Evolutionary conservation across 2,113 vertebrate genomes (phyloP).

Genomic region (Ramphastos sulfuratus): DNA sequence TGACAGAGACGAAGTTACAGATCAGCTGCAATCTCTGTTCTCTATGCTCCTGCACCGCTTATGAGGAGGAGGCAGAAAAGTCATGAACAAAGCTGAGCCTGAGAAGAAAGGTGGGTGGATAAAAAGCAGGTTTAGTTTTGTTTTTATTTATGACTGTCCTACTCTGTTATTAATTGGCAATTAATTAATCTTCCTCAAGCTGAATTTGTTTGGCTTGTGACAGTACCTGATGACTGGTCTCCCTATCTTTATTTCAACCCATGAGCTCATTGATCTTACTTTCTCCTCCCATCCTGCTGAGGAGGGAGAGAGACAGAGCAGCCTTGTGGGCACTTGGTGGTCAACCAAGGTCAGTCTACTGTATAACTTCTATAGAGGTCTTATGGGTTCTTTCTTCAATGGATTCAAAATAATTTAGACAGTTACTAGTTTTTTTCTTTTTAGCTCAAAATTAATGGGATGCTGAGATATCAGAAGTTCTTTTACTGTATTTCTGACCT

Average conservation of each 20-base stretch:
- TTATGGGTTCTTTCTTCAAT: not conserved
- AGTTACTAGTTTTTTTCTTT: not conserved
- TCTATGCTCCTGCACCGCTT: fast-evolving
- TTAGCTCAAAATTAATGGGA: not conserved
- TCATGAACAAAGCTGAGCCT: not conserved
- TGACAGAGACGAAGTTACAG: fast-evolving
- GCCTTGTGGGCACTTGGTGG: not conserved
- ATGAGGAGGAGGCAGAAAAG: fast-evolving
- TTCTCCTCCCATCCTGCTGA: not conserved
- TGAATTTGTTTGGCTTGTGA: not conserved
- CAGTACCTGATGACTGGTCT: not conserved
- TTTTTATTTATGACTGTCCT: not conserved
- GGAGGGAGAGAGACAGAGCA: not conserved
- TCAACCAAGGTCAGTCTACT: not conserved
- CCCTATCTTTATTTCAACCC: not conserved
- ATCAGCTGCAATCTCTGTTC: fast-evolving
- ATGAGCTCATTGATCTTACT: not conserved
- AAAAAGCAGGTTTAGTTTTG: not conserved
- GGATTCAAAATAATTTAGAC: not conserved
- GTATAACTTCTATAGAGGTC: not conserved
- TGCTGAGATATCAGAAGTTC: not conserved
- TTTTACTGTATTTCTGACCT: not conserved
- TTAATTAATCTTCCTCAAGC: not conserved
- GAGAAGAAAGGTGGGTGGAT: not conserved
- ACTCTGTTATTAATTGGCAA: not conserved